These are phyloP conservation scores for Drosophila maculinotata DNA, from an alignment of 2,888 invertebrate genomes.

Conservation along the genomic window DNA sequence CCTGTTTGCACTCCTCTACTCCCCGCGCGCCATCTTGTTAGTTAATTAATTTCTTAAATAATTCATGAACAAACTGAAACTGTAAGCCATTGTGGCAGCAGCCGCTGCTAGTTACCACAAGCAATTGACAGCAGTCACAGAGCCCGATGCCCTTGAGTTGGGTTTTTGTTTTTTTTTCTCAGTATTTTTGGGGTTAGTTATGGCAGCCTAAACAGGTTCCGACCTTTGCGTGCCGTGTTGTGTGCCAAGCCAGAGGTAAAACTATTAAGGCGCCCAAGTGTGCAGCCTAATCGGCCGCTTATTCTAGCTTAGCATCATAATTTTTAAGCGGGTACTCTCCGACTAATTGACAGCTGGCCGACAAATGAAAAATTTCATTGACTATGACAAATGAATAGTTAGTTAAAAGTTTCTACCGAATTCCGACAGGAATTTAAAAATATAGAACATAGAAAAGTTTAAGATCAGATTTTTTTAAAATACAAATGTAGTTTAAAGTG, in stretches of 20 bases:
- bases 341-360: conserved; percentile 23
- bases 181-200: conserved; percentile 1
- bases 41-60: conserved; percentile 64
- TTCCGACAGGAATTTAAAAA: background rate
- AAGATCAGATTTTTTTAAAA: no score
- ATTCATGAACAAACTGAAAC: conserved; percentile 54
- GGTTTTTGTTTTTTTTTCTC: background rate
- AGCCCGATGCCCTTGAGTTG: background rate
- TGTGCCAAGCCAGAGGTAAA: conserved; percentile 1
- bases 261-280: conserved; percentile 14
- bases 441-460: background rate
- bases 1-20: background rate
- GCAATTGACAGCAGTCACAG: conserved; percentile 42
- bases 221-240: conserved; percentile 19
- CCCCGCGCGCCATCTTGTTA: conserved; percentile 19
- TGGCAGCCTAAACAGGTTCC: conserved; percentile 6
- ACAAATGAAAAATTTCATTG: conserved; percentile 22
- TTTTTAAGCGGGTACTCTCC: conserved; percentile 1
- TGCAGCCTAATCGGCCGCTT: conserved; percentile 20
- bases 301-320: conserved; percentile 10
- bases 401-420: background rate
- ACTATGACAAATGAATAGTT: conserved; percentile 29
- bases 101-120: conserved; percentile 25
- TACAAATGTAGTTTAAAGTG: no score
- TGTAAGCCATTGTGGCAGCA: conserved; percentile 37